Conservation (phyloP, 2,888 invertebrate species). For the Leptura quadrifasciata region DNA sequence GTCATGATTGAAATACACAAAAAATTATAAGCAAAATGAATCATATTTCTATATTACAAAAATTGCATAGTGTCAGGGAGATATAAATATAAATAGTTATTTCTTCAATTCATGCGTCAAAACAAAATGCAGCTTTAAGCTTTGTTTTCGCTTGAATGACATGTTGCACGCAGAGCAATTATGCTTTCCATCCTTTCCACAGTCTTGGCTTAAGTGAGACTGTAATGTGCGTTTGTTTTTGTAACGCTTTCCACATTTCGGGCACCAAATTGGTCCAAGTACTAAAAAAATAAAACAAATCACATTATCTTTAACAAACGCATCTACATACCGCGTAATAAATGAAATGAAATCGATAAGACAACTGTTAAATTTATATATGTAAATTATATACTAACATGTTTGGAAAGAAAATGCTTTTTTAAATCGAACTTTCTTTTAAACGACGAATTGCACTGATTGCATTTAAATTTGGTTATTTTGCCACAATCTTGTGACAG, state of each 20-base stretch:
- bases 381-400: background rate
- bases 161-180: slow-evolving; percentile 29
- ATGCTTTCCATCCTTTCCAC: slow-evolving; percentile 63
- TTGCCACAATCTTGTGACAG: too few relatives aligned
- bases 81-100: background rate
- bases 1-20: too few relatives aligned
- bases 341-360: background rate
- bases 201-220: slow-evolving; percentile 71
- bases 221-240: slow-evolving; percentile 57
- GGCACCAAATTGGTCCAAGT: slow-evolving; percentile 43
- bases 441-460: slow-evolving; percentile 74
- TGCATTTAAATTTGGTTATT: slow-evolving; percentile 21
- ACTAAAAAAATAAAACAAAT: slow-evolving; percentile 20
- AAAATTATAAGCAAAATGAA: background rate
- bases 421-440: slow-evolving; percentile 72
- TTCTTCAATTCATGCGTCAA: slow-evolving; percentile 3
- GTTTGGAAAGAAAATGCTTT: slow-evolving; percentile 72
- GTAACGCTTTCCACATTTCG: slow-evolving; percentile 60
- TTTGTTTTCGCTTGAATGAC: slow-evolving; percentile 39
- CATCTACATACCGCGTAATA: background rate
- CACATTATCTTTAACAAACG: background rate
- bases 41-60: background rate
- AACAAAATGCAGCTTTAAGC: slow-evolving; percentile 72
- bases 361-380: background rate
- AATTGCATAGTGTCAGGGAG: background rate